Conservation (phyloP, 2,888 invertebrate genomes). For the Stenchaetothrips biformis region DNA sequence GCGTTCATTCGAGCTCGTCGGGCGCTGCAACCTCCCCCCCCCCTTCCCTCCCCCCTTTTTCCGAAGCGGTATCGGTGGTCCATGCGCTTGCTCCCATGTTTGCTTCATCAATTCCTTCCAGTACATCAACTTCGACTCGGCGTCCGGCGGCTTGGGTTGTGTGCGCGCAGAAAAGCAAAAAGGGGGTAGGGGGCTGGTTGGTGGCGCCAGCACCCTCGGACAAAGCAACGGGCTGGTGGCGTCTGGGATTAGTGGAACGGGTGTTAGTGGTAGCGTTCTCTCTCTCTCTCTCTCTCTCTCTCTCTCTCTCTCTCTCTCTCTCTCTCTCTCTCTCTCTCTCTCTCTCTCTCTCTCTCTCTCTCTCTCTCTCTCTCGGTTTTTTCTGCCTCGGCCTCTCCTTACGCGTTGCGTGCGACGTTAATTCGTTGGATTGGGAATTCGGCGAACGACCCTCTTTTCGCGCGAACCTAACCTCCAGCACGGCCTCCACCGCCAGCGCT, state of each 20-base stretch:
- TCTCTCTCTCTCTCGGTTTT: background rate
- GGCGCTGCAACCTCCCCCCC: background rate
- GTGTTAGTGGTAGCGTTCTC: no score
- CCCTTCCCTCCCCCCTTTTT: background rate
- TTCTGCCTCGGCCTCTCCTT: no score
- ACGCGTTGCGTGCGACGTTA: background rate
- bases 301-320: background rate
- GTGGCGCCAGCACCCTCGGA: background rate
- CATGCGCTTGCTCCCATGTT: background rate
- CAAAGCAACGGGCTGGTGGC: no score
- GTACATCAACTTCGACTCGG: conserved; percentile 20
- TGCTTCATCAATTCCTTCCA: conserved; percentile 18
- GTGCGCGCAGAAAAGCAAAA: background rate
- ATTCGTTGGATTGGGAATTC: background rate
- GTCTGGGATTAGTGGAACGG: no score
- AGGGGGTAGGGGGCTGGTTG: background rate
- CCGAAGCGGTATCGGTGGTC: background rate
- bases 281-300: background rate
- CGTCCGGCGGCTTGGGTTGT: background rate
- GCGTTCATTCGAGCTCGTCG: background rate
- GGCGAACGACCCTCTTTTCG: background rate
- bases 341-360: background rate
- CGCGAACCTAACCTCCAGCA: no score
- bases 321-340: background rate
- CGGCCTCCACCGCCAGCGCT: background rate